Conservation (phyloP, 2,888 invertebrate genomes). For the Eurytoma californica region DNA sequence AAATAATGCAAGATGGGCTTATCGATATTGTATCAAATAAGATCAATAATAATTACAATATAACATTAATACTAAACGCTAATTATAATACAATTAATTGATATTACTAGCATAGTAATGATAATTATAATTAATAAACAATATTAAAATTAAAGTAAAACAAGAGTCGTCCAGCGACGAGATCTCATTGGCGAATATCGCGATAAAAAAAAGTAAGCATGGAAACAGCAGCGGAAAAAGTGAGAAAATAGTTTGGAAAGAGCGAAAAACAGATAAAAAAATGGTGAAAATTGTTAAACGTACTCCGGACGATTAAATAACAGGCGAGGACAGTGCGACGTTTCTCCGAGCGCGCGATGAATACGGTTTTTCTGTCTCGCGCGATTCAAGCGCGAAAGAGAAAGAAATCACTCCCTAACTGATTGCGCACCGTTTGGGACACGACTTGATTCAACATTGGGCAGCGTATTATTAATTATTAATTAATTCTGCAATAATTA, state of each 20-base stretch:
- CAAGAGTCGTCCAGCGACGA: conserved; percentile 45
- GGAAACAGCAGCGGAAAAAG: background rate
- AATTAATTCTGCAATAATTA: conserved; percentile 20
- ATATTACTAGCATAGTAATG: conserved; percentile 32
- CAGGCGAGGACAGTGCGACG: conserved; percentile 54
- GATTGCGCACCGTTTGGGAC: conserved; percentile 8
- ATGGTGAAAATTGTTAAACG: background rate
- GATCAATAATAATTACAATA: conserved; percentile 37
- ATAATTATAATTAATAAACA: conserved; percentile 37
- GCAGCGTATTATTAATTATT: conserved; percentile 39
- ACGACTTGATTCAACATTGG: background rate
- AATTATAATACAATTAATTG: conserved; percentile 25
- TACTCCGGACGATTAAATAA: conserved; percentile 4
- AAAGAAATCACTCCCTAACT: conserved; percentile 37
- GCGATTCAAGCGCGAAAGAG: conserved; percentile 14
- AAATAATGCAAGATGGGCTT: conserved; percentile 44
- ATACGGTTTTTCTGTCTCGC: conserved; percentile 31
- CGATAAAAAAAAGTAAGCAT: background rate
- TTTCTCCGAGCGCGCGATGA: conserved; percentile 50
- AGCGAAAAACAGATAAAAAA: background rate
- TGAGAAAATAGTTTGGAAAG: background rate
- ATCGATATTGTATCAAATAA: conserved; percentile 37
- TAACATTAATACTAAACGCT: conserved; percentile 31
- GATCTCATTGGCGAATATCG: conserved; percentile 43
- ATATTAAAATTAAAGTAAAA: conserved; percentile 34